These are phyloP conservation scores for Rhadina sibilatrix DNA, from an alignment of 2,113 vertebrate species.

Conservation along the genomic window DNA sequence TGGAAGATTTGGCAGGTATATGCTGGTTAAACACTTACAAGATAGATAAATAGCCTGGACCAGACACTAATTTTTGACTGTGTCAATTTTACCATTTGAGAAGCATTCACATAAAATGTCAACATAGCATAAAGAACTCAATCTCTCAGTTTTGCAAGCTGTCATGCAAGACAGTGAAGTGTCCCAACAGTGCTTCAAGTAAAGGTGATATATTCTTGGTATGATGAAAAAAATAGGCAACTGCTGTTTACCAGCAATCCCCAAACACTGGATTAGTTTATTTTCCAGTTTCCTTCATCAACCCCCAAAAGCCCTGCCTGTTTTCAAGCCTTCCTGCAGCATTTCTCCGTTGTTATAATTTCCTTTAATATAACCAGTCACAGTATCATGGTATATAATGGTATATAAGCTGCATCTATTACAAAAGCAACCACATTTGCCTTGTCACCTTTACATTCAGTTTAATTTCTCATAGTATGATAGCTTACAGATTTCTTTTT, in stretches of 20 bases:
- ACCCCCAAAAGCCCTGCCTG: neutral
- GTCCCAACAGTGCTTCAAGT: neutral
- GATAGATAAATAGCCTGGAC: neutral
- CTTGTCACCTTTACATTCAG: neutral
- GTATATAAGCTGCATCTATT: neutral
- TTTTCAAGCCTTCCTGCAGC: neutral
- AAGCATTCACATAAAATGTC: neutral
- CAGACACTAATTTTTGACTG: neutral
- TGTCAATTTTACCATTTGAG: neutral
- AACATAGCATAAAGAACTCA: neutral
- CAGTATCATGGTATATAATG: neutral
- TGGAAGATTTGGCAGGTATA: neutral
- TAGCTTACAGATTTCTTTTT: neutral
- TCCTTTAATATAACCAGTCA: neutral
- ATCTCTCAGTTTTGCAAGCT: neutral
- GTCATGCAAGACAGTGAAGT: neutral
- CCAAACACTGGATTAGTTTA: neutral
- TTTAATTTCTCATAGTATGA: neutral
- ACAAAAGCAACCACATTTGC: neutral
- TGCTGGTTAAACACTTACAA: neutral
- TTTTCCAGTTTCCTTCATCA: neutral
- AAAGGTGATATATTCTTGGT: neutral
- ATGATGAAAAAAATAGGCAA: neutral
- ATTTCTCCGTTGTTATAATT: neutral
- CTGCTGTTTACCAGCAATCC: neutral